These are phyloP conservation scores for Apistogramma diplotaenia DNA, from an alignment of 2,113 vertebrate genomes.

Conservation along the genomic window DNA sequence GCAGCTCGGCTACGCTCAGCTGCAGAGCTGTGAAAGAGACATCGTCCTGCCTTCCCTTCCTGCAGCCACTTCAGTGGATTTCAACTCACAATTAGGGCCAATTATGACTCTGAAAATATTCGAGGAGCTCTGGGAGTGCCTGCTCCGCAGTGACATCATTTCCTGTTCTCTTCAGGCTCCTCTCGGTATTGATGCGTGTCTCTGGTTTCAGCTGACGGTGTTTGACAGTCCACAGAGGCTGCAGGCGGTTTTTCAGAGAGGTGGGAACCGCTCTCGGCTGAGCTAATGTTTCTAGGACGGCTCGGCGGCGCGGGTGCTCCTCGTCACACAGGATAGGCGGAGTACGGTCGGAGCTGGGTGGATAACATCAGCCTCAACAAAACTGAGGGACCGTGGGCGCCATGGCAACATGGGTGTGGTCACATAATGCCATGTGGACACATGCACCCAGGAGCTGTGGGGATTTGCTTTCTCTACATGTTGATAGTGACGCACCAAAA, in stretches of 20 bases:
- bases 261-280: conserved; percentile 28
- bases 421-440: background rate
- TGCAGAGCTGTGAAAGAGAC: conserved; percentile 32
- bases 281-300: conserved; percentile 55
- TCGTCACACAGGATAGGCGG: conserved; percentile 51
- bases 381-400: conserved; percentile 9
- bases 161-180: conserved; percentile 35
- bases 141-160: conserved; percentile 20
- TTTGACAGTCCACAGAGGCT: conserved; percentile 18
- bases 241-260: conserved; percentile 14
- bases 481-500: background rate
- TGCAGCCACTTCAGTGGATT: background rate
- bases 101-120: conserved; percentile 8
- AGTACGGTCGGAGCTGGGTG: background rate
- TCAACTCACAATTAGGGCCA: conserved; percentile 25
- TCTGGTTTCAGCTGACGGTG: conserved; percentile 11
- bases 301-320: background rate
- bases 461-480: background rate
- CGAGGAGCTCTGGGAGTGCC: conserved; percentile 9
- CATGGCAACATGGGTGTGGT: conserved; percentile 14
- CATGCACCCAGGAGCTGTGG: background rate
- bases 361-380: conserved; percentile 21
- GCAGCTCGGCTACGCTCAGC: background rate
- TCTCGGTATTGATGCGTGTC: background rate
- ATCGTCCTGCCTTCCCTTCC: background rate